phyloP scores from a whole-genome alignment of 2,797 vertebrate genomes.

The Aselliscus stoliczkanus region DNA sequence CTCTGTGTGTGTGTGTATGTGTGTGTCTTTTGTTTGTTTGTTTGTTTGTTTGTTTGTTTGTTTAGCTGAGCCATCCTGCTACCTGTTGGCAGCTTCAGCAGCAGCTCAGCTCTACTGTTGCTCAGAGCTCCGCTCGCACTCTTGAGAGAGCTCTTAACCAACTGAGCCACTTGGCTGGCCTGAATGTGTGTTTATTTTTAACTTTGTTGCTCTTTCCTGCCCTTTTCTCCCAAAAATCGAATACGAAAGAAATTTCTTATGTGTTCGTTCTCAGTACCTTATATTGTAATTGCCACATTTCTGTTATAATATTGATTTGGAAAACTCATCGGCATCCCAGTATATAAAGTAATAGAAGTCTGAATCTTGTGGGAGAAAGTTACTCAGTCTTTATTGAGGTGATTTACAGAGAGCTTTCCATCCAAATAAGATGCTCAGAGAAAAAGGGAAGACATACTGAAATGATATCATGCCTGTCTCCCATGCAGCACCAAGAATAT shows the following conservation, averaged over 20 bases:
- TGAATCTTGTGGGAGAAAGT: slow-evolving; percentile 59
- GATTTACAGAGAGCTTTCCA: slow-evolving; percentile 64
- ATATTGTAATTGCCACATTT: slow-evolving; percentile 63
- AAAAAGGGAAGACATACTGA: not conserved
- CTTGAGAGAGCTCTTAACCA: too few relatives aligned
- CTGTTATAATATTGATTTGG: slow-evolving; percentile 71
- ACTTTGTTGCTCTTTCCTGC: slow-evolving; percentile 16
- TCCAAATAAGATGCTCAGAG: slow-evolving; percentile 51
- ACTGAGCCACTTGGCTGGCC: too few relatives aligned
- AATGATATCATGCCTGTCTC: slow-evolving; percentile 26
- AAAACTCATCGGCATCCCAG: slow-evolving; percentile 43
- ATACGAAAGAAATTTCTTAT: slow-evolving; percentile 39
- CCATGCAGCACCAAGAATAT: not conserved
- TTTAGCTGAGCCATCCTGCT: too few relatives aligned
- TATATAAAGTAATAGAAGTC: slow-evolving; percentile 68
- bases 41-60: not conserved
- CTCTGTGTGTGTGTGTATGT: too few relatives aligned
- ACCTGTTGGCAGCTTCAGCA: too few relatives aligned
- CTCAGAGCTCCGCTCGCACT: too few relatives aligned
- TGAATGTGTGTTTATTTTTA: not conserved
- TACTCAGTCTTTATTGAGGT: slow-evolving; percentile 68
- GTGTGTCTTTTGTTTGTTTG: not conserved
- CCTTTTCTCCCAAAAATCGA: slow-evolving; percentile 38
- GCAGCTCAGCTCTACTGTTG: too few relatives aligned
- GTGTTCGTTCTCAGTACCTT: slow-evolving; percentile 33